phyloP scores from a whole-genome alignment of 2,888 invertebrate genomes.

The Drosophila austrosaltans region DNA sequence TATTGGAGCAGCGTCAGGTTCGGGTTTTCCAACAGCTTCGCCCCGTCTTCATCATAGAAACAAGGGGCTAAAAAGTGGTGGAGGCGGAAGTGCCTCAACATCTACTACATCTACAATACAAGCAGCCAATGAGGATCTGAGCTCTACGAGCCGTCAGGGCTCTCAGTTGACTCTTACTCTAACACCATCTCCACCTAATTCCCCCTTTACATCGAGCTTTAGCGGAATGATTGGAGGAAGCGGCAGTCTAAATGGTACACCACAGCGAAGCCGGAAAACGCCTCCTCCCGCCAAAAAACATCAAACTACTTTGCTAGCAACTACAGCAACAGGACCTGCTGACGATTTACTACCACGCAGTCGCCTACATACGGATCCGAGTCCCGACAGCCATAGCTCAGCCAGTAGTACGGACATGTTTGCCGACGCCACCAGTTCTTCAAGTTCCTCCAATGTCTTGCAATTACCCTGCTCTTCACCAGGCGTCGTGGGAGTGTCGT shows the following conservation, averaged over 20 bases:
- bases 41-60: slow-evolving; percentile 78
- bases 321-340: slow-evolving; percentile 76
- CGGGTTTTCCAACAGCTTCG: slow-evolving; percentile 70
- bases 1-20: slow-evolving; percentile 78
- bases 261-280: slow-evolving; percentile 83
- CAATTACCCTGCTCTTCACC: slow-evolving; percentile 86
- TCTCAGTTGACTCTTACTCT: slow-evolving; percentile 80
- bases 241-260: slow-evolving; percentile 76
- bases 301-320: slow-evolving; percentile 85
- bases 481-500: not conserved
- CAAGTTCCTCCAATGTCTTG: slow-evolving; percentile 77
- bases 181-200: slow-evolving; percentile 83
- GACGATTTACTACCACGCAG: slow-evolving; percentile 64
- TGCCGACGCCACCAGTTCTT: slow-evolving; percentile 64
- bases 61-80: slow-evolving; percentile 60
- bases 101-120: slow-evolving; percentile 38
- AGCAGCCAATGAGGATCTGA: slow-evolving; percentile 32
- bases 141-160: slow-evolving; percentile 30
- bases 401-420: slow-evolving; percentile 81
- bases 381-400: slow-evolving; percentile 81
- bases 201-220: slow-evolving; percentile 78
- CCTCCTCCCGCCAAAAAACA: slow-evolving; percentile 92
- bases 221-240: slow-evolving; percentile 48
- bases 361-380: slow-evolving; percentile 83
- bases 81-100: slow-evolving; percentile 42